Base-by-base conservation (phyloP, 2,113 vertebrate species). In the Reinhardtius hippoglossoides region DNA sequence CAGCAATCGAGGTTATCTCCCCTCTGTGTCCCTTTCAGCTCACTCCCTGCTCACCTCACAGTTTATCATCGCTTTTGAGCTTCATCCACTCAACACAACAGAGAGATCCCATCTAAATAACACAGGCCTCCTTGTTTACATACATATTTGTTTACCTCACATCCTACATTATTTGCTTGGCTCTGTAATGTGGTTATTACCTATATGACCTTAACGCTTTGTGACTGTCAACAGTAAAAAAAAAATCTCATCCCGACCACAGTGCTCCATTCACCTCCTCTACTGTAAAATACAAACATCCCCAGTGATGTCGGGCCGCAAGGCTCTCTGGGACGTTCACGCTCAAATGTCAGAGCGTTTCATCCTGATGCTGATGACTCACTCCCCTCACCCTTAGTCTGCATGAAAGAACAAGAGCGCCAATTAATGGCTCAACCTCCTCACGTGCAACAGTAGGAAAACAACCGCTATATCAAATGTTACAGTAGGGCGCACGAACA, bases 311-410 rank as follows among this genome's bases (percentile, higher is more conserved):
- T 64, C 52, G 56, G 27, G 81, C 89, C 67, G 72, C 86, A 88
- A 87, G 87, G 90, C 83, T 91, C 55, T 66, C 88, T 90, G 91
- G 90, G 91, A 91, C 61, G 83, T 91, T 90, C 74, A 74, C 91
- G 91, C 92, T 93, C 81, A 92, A 94, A 94, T 93, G 94, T 94
- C 92, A 94, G 86, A 90, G 86, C 72, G 9, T 91, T 92, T 94
- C 89, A 94, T 91, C 85, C 76, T 91, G 87, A 93, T 90, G 90
- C 87, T 76, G 78, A 85, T 92, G 90, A 94, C 88, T 91, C 89
- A 92, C 83, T 85, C 76, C 82, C 76, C 84, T 80, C 57, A 8
- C 74, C 87, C 85, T 82, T 60, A 50, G 85, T 87, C 88, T 88
- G 88, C 88, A 91, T 86, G 85, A 89, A 82, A 83, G 74, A 91